Percentiles rank a stretch among this genome's conserved stretches.
Conservation (phyloP, 53 echinoderm and acorn worm species). For the Echinarachnius parma region DNA sequence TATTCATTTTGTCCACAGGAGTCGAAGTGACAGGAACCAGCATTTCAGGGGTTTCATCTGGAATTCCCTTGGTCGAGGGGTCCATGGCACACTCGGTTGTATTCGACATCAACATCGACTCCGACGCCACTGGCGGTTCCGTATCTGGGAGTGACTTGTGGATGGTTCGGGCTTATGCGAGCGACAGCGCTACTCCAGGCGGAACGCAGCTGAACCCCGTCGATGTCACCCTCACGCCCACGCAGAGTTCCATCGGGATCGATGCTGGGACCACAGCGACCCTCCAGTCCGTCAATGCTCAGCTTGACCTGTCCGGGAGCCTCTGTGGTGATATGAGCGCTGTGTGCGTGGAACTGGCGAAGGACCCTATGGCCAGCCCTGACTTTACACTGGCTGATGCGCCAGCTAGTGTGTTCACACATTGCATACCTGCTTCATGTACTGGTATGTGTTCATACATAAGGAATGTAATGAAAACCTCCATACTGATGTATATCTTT, state of each 20-base stretch:
- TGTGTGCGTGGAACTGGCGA: slow-evolving; percentile 45
- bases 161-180: slow-evolving; percentile 52
- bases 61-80: slow-evolving; percentile 47
- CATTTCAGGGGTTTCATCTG: slow-evolving; percentile 29
- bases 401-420: slow-evolving; percentile 7
- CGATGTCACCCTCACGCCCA: background rate
- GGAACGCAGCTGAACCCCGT: slow-evolving; percentile 12
- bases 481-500: no score
- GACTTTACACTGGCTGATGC: slow-evolving; percentile 11
- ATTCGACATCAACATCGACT: slow-evolving; percentile 47
- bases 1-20: no score
- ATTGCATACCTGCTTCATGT: slow-evolving; percentile 14
- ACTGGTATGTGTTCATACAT: slow-evolving; percentile 27
- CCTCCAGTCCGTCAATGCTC: slow-evolving; percentile 19
- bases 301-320: slow-evolving; percentile 16
- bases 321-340: slow-evolving; percentile 42
- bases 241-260: slow-evolving; percentile 5
- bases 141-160: slow-evolving; percentile 56
- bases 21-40: slow-evolving; percentile 37
- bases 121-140: slow-evolving; percentile 36
- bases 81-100: slow-evolving; percentile 12
- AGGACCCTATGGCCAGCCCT: background rate
- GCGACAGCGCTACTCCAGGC: slow-evolving; percentile 28
- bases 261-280: slow-evolving; percentile 19
- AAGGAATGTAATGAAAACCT: no score